Evolutionary conservation across 1,140 invertebrate species (phyloP), one percentile per base, ranked within the genome.

Genomic region (Galendromus occidentalis): DNA sequence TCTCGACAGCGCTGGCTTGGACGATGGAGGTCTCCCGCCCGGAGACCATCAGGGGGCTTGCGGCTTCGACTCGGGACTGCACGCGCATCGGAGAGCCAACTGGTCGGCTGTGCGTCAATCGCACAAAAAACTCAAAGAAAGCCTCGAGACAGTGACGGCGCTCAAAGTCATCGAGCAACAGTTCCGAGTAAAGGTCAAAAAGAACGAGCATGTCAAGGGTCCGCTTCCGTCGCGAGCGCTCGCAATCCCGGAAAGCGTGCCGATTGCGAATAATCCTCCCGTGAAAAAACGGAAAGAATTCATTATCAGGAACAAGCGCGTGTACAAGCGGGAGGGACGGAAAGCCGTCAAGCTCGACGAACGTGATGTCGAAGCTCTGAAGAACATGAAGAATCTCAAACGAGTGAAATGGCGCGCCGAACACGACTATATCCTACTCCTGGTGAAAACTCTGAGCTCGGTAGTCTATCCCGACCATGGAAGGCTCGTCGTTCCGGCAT

Each of bases 11-110:
- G 4, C 33, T 6, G 4, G 4, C 33, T 79, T 81, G 17, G 25
- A 67, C 0, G 83, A 85, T 68, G 75, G 70, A 30, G 84, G 84
- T 2, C 69, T 74, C 18, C 75, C 87, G 29, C 86, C 86, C 0
- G 86, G 86, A 0, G 85, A 88, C 75, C 76, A 76, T 7, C 75
- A 78, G 66, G 86, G 86, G 1, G 85, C 85, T 5, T 85, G 80
- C 45, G 86, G 86, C 6, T 74, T 85, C 0, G 84, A 86, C 73
- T 85, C 85, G 0, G 74, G 79, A 1, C 74, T 87, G 39, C 87
- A 82, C 74, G 72, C 82, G 6, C 83, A 86, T 73, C 73, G 85
- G 1, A 82, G 82, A 68, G 76, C 83, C 6, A 86, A 85, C 69
- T 87, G 85, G 85, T 78, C 78, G 44, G 30, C 18, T 29, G 41